Conservation (phyloP, 2,888 invertebrate species). For the Cheilosia scutellata region DNA sequence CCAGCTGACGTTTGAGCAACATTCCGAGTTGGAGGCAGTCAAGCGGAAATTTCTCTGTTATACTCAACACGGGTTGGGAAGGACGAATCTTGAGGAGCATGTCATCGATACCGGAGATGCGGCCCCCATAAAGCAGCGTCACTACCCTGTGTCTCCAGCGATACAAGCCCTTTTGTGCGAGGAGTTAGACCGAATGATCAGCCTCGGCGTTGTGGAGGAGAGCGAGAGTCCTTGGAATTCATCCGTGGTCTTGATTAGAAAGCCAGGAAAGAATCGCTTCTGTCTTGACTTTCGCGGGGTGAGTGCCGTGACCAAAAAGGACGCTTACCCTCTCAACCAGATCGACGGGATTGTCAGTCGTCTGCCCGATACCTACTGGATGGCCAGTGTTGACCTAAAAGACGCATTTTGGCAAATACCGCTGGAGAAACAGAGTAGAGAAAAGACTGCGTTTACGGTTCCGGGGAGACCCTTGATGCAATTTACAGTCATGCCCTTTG, state of each 20-base stretch:
- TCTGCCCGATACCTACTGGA: neutral
- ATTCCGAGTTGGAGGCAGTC: neutral
- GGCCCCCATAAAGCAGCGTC: slow-evolving; percentile 61
- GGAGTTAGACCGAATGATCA: slow-evolving; percentile 79
- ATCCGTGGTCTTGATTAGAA: no score
- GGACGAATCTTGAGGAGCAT: slow-evolving; percentile 26
- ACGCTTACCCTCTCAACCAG: slow-evolving; percentile 33
- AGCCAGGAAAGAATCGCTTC: slow-evolving; percentile 42
- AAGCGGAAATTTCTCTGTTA: slow-evolving; percentile 4
- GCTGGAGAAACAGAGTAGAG: no score
- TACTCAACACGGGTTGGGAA: slow-evolving; percentile 32
- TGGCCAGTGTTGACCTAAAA: no score
- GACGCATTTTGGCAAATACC: no score
- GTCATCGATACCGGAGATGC: slow-evolving; percentile 58
- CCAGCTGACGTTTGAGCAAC: neutral
- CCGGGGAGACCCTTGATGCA: slow-evolving; percentile 59
- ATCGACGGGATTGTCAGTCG: slow-evolving; percentile 11
- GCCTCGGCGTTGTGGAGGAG: slow-evolving; percentile 51
- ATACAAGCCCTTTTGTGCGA: slow-evolving; percentile 64
- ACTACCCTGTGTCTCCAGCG: slow-evolving; percentile 71
- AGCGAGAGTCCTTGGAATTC: slow-evolving; percentile 43
- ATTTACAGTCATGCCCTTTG: slow-evolving; percentile 62
- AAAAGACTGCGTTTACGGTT: slow-evolving; percentile 52
- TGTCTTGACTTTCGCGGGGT: slow-evolving; percentile 76
- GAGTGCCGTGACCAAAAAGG: neutral